A percentile compares a stretch with the other conserved stretches of the same genome.
Conservation (phyloP, 2,113 vertebrate genomes). For the Microcebus tavaratra region DNA sequence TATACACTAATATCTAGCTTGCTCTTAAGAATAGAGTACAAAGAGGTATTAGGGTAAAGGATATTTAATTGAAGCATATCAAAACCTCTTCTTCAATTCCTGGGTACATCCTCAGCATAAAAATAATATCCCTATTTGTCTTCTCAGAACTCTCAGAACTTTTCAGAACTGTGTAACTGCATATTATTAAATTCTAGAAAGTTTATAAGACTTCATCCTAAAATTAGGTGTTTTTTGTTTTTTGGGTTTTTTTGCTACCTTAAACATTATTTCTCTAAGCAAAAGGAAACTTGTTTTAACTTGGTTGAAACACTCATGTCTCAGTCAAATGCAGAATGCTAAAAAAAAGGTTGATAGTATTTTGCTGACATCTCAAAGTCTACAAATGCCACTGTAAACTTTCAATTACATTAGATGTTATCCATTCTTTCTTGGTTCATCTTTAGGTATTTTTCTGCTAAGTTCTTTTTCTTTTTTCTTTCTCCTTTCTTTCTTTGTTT, state of each 20-base stretch:
- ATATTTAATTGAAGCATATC: not conserved
- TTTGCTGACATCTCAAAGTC: not conserved
- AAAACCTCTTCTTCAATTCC: not conserved
- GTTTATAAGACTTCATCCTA: not conserved
- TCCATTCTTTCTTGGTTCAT: slow-evolving; percentile 43
- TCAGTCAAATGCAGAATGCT: not conserved
- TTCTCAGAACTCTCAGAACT: slow-evolving; percentile 6
- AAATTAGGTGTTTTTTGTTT: not conserved
- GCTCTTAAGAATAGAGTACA: not conserved
- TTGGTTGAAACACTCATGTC: not conserved
- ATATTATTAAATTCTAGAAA: not conserved
- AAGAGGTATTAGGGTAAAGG: not conserved
- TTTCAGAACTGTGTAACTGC: not conserved
- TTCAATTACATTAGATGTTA: not conserved
- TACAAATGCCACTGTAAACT: slow-evolving; percentile 25
- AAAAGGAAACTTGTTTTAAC: slow-evolving; percentile 50
- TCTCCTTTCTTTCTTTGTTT: not conserved
- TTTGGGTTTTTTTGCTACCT: not conserved
- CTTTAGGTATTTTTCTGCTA: not conserved
- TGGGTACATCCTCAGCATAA: not conserved
- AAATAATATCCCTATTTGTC: not conserved
- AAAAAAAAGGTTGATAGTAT: slow-evolving; percentile 54
- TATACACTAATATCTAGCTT: not conserved
- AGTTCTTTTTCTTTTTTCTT: not conserved
- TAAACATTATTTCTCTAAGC: slow-evolving; percentile 19